phyloP scores from a whole-genome alignment of 1,140 invertebrate genomes.

The Diabrotica virgifera region DNA sequence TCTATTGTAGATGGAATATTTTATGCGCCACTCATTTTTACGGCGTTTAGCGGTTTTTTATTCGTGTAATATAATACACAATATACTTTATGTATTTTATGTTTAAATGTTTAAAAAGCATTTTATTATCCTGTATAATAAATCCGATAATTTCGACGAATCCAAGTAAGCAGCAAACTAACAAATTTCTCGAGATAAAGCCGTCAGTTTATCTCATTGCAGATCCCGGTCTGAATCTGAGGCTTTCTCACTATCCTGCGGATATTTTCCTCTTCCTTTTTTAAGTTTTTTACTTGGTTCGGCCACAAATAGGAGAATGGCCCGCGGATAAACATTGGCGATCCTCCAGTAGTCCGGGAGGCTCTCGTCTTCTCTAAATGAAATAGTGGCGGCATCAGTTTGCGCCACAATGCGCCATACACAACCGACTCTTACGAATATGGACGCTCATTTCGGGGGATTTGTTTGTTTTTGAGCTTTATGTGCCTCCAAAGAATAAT shows the following conservation, averaged over 20 bases:
- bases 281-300: not conserved
- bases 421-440: not conserved
- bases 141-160: too few species aligned
- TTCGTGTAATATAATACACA: too few species aligned
- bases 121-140: too few species aligned
- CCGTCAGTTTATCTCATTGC: too few species aligned
- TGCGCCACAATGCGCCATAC: conserved; percentile 21
- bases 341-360: conserved; percentile 18
- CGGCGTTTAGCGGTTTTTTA: too few species aligned
- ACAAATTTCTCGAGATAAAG: too few species aligned
- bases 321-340: conserved; percentile 13
- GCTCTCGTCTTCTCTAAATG: not conserved
- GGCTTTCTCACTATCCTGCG: not conserved
- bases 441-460: conserved; percentile 10
- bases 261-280: not conserved
- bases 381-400: conserved; percentile 21
- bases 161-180: too few species aligned
- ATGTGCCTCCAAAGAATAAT: not conserved
- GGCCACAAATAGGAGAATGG: not conserved
- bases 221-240: not conserved
- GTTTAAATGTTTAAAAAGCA: too few species aligned
- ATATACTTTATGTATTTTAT: too few species aligned
- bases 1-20: too few species aligned
- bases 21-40: too few species aligned
- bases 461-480: conserved; percentile 7